Base-by-base conservation (phyloP, 2,113 vertebrate genomes). In the Sceloporus tristichus region DNA sequence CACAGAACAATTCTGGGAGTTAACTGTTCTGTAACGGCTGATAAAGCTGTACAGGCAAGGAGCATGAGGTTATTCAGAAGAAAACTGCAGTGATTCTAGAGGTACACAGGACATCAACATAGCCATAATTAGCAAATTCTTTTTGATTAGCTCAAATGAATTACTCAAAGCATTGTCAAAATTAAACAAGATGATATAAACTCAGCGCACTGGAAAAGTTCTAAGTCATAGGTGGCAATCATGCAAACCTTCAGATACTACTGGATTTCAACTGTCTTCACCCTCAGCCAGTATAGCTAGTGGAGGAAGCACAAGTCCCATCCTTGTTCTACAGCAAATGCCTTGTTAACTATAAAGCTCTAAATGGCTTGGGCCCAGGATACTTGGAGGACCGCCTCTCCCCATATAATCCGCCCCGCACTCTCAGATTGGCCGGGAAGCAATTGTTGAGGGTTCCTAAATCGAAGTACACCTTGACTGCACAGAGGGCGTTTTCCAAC, bases 41-140 rank as follows among this genome's bases (percentile, higher is more conserved):
- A 34, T 34, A 40, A 66, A 65, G 34, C 5, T 53, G 68, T 76
- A 70, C 71, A 82, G 89, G 89, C 59, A 75, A 18, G 85, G 90
- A 82, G 54, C 48, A 56, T 21, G 85, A 87, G 87, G 71, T 92
- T 82, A 82, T 27, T 70, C 73, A 34, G 65, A 84, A 84, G 87
- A 48, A 0, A 0, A 0, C 9, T 81, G 76, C 42, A 78, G 74
- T 29, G 2, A 73, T 5, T 14, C 10, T 11, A 34, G 9, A 19
- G 71, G 48, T 62, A 21, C 5, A 23, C 54, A 59, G 16, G 16
- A 38, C 9, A 38, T 29, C 3, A n/a, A 18, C 79, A 82, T 3
- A 62, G 13, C 4, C 21, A 65, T 11, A 65, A 66, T 18, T 25
- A 82, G 34, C 1, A 42, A 48, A 68, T 25, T 54, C 16, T 79